Percentiles rank a stretch among this genome's conserved stretches.
phyloP scores from a whole-genome alignment of 2,888 invertebrate genomes.

The Platycheirus rosarum region DNA sequence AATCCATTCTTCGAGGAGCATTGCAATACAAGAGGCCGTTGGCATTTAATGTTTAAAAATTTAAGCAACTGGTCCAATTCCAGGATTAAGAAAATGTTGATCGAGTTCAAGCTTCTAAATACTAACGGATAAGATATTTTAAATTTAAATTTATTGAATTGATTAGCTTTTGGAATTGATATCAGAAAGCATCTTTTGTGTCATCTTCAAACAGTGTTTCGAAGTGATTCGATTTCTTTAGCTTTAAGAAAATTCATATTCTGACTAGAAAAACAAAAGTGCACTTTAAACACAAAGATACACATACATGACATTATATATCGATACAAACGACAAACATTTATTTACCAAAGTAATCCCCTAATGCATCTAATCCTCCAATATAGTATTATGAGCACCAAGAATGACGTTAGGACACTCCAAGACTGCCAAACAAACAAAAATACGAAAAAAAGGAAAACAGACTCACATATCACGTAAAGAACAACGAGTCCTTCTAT shows the following conservation, averaged over 20 bases:
- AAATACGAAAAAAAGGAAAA: constrained; percentile 27
- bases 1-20: too few relatives aligned
- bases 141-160: too few relatives aligned
- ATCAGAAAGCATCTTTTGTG: too few relatives aligned
- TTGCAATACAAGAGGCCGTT: too few relatives aligned
- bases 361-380: constrained; percentile 16
- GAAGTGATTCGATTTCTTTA: neutral
- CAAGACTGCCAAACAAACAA: constrained; percentile 19
- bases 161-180: too few relatives aligned
- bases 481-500: constrained; percentile 2
- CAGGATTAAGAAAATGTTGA: too few relatives aligned
- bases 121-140: too few relatives aligned
- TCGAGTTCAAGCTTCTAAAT: too few relatives aligned
- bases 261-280: neutral
- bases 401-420: constrained; percentile 18
- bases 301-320: too few relatives aligned
- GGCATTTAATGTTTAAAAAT: too few relatives aligned
- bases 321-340: neutral
- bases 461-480: constrained; percentile 49
- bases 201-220: neutral
- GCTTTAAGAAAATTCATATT: neutral
- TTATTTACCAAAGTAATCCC: constrained; percentile 41
- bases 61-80: too few relatives aligned
- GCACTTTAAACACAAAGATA: neutral
- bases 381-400: constrained; percentile 12